Evolutionary conservation across 2,113 vertebrate species (phyloP).

Genomic region (Cryptoleucopteryx plumbea): DNA sequence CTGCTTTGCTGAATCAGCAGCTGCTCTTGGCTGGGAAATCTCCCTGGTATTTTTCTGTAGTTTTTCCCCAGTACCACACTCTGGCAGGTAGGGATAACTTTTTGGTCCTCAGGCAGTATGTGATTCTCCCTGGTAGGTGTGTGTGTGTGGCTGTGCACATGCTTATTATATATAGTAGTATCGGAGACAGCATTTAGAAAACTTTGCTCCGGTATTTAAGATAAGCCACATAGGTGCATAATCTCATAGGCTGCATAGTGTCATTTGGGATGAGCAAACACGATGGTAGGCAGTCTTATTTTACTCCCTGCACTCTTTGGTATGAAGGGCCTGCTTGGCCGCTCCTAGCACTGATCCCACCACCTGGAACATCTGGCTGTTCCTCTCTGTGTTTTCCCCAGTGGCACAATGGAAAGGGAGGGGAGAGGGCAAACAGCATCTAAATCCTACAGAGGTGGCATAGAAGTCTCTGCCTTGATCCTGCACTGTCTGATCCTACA

Average conservation of each 20-base stretch:
- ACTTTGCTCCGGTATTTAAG: not conserved
- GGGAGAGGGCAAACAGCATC: not conserved
- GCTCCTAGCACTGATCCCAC: not conserved
- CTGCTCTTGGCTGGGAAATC: not conserved
- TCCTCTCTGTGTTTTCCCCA: not conserved
- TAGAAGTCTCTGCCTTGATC: not conserved
- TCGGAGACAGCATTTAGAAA: not conserved
- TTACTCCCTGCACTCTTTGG: not conserved
- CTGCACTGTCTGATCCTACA: not conserved
- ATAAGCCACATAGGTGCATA: not conserved
- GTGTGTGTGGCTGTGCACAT: not conserved
- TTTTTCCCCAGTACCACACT: not conserved
- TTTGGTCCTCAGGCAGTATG: not conserved
- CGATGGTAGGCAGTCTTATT: not conserved
- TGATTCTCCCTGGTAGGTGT: not conserved
- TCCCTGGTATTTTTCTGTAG: not conserved
- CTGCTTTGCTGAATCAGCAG: not conserved
- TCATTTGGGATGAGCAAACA: not conserved
- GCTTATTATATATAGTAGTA: not conserved
- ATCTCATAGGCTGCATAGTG: not conserved
- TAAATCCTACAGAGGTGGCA: not conserved
- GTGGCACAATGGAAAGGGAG: not conserved
- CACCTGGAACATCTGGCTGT: not conserved
- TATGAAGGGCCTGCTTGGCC: not conserved
- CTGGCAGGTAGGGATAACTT: not conserved